Conservation (phyloP, 2,888 invertebrate genomes). For the Plebejus argus region DNA sequence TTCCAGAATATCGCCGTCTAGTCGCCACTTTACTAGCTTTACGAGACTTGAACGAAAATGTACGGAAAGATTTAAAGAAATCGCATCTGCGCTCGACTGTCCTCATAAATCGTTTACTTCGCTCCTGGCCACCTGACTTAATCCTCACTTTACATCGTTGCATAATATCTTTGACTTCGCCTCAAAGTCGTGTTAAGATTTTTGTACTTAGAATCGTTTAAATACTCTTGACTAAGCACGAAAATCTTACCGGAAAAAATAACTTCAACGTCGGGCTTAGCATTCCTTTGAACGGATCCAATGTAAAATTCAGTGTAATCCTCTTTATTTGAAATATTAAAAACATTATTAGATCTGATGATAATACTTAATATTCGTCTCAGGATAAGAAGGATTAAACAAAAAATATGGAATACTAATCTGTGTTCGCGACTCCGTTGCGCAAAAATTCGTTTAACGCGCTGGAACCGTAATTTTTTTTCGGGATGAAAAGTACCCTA, state of each 20-base stretch:
- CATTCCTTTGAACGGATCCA: background rate
- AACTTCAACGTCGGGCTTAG: background rate
- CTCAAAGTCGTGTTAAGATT: conserved; percentile 4
- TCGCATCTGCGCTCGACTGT: conserved; percentile 31
- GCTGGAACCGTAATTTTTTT: too few species aligned
- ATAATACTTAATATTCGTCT: too few species aligned
- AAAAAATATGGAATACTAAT: too few species aligned
- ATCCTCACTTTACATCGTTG: conserved; percentile 20
- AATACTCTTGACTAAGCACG: background rate
- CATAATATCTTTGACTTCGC: conserved; percentile 27
- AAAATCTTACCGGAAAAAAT: background rate
- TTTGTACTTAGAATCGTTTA: background rate
- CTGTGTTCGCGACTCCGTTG: too few species aligned
- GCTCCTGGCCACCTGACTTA: conserved; percentile 24
- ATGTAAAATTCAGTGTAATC: background rate
- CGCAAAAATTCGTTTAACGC: too few species aligned
- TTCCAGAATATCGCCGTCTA: conserved; percentile 18
- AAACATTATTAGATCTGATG: too few species aligned
- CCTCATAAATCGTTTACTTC: conserved; percentile 28
- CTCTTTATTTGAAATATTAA: background rate
- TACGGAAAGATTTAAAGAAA: conserved; percentile 29
- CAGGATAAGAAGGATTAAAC: too few species aligned
- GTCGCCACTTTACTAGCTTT: conserved; percentile 24
- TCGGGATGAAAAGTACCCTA: too few species aligned
- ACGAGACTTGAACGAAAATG: conserved; percentile 30